phyloP scores from a whole-genome alignment of 2,888 invertebrate genomes.

The Celastrina argiolus region DNA sequence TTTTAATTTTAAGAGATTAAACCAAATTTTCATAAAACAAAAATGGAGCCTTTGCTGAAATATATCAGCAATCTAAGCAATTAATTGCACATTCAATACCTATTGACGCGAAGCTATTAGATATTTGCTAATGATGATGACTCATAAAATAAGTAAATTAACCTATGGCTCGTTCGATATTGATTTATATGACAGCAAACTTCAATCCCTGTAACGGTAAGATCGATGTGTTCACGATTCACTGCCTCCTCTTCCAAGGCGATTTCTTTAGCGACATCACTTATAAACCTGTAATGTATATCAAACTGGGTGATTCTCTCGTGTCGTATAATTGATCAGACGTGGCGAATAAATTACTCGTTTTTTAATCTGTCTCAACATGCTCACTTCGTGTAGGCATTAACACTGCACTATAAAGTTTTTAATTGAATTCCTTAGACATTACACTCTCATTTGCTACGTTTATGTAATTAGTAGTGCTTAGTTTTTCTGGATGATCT shows the following conservation, averaged over 20 bases:
- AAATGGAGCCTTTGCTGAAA: not conserved
- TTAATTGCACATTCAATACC: not conserved
- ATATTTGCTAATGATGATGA: not conserved
- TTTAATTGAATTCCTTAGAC: conserved; percentile 41
- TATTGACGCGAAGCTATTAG: not conserved
- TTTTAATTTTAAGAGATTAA: no score
- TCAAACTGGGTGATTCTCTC: conserved; percentile 39
- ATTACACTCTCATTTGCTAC: conserved; percentile 25
- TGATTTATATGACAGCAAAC: conserved; percentile 37
- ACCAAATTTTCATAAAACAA: not conserved
- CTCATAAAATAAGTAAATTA: conserved; percentile 32
- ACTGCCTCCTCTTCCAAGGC: conserved; percentile 39
- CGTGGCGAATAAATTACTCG: conserved; percentile 42
- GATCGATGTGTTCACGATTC: conserved; percentile 39
- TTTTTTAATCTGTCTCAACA: conserved; percentile 41
- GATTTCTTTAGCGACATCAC: conserved; percentile 37
- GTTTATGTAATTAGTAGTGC: not conserved
- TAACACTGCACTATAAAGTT: conserved; percentile 44
- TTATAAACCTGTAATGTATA: conserved; percentile 41
- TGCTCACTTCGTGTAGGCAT: conserved; percentile 43
- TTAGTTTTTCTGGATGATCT: not conserved
- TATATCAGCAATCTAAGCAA: not conserved
- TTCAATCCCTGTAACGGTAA: conserved; percentile 38
- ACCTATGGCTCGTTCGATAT: conserved; percentile 33
- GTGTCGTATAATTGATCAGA: conserved; percentile 43